Conservation (phyloP, 2,797 vertebrate species). For the Syndactyla subalaris region DNA sequence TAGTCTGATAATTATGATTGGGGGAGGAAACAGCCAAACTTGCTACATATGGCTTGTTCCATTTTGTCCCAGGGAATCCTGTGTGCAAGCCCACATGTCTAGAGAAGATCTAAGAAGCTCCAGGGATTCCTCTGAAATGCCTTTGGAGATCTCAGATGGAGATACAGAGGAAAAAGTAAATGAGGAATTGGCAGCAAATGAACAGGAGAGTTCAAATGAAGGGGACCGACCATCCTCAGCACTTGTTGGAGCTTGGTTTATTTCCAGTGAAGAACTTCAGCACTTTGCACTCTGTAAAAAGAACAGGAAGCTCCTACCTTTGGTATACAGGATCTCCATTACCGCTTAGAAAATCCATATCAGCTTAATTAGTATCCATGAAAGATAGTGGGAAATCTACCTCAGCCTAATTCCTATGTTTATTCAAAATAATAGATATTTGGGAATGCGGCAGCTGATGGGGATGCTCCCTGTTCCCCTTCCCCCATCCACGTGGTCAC, state of each 20-base stretch:
- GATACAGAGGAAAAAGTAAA: not conserved
- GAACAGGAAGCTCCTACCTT: not conserved
- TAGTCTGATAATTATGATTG: not conserved
- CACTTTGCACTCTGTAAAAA: not conserved
- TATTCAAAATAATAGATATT: not conserved
- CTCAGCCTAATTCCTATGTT: not conserved
- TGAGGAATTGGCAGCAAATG: not conserved
- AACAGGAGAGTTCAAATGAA: not conserved
- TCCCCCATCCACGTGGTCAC: no score
- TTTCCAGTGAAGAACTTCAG: not conserved
- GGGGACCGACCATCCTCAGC: not conserved
- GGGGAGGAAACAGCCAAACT: not conserved
- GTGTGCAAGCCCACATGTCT: not conserved
- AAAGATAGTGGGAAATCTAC: not conserved
- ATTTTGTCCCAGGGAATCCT: not conserved
- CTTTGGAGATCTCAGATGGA: not conserved
- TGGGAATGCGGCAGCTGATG: no score
- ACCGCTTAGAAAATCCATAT: not conserved
- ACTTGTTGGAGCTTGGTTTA: not conserved
- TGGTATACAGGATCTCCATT: not conserved
- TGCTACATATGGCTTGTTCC: not conserved
- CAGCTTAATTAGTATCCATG: not conserved
- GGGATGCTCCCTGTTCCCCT: no score
- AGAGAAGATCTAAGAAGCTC: not conserved
- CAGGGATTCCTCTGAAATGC: not conserved